A percentile compares a stretch with the other conserved stretches of the same genome.
phyloP scores from a whole-genome alignment of 2,113 vertebrate genomes.

The Macrotis lagotis region DNA sequence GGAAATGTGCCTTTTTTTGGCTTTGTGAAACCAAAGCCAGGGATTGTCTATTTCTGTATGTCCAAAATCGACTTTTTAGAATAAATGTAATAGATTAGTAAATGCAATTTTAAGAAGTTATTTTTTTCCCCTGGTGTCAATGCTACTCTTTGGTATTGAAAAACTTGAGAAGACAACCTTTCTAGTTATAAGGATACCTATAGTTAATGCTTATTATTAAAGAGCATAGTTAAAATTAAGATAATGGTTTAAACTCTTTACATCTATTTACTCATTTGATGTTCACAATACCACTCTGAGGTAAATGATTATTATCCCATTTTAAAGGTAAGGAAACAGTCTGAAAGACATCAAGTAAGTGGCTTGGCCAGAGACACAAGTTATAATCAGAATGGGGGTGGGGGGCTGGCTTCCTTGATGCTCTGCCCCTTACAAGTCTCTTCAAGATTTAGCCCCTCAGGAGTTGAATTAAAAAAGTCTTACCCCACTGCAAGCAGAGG shows the following conservation, averaged over 20 bases:
- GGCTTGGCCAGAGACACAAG: background rate
- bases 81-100: conserved; percentile 20
- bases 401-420: background rate
- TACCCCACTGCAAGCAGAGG: background rate
- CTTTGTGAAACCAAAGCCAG: conserved; percentile 8
- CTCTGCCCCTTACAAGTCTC: background rate
- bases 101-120: conserved; percentile 36
- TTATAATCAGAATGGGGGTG: background rate
- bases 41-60: conserved; percentile 37
- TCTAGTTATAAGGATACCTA: background rate
- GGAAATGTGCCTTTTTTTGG: background rate
- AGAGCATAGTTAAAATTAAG: background rate
- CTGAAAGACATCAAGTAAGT: background rate
- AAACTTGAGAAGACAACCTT: background rate
- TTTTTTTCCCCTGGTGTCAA: background rate
- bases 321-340: conserved; percentile 12
- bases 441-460: background rate
- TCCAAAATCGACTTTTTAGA: conserved; percentile 12
- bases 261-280: background rate
- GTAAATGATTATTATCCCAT: background rate
- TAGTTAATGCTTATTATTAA: background rate
- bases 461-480: background rate
- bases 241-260: background rate
- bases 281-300: background rate
- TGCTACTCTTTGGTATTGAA: background rate